Conservation (phyloP, 2,113 vertebrate species). For the Cochlearius cochlearius region DNA sequence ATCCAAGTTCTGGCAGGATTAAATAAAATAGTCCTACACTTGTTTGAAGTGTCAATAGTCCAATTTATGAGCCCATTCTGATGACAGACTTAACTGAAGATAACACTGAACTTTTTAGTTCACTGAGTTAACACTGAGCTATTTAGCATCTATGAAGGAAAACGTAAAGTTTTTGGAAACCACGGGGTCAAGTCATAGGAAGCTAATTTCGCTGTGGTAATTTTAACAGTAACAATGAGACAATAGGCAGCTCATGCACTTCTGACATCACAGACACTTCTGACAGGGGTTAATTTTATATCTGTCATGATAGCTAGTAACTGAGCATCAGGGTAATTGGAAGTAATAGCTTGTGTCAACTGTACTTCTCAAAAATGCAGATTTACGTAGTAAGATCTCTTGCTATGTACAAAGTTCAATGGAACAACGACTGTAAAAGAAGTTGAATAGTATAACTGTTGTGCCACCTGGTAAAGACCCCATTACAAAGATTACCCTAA, state of each 20-base stretch:
- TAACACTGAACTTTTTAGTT: not conserved
- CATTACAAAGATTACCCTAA: not conserved
- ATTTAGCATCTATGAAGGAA: not conserved
- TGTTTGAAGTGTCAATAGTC: not conserved
- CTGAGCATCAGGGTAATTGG: conserved; percentile 3
- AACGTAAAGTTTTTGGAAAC: not conserved
- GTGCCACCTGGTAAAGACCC: not conserved
- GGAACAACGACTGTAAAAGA: not conserved
- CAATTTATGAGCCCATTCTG: not conserved
- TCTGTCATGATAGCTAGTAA: not conserved
- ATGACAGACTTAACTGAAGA: not conserved
- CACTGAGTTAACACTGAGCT: not conserved
- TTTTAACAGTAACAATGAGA: not conserved
- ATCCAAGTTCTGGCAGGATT: not conserved
- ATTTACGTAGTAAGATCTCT: not conserved
- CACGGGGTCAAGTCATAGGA: not conserved
- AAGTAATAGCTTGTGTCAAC: not conserved
- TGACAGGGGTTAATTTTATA: not conserved
- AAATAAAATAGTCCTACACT: not conserved
- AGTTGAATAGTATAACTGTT: not conserved
- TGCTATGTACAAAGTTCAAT: not conserved
- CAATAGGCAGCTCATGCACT: not conserved
- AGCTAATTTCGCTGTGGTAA: not conserved
- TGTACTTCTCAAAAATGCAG: not conserved
- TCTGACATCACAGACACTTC: not conserved